Evolutionary conservation across 2,888 invertebrate genomes (phyloP).

Genomic region (Nycteola revayana): DNA sequence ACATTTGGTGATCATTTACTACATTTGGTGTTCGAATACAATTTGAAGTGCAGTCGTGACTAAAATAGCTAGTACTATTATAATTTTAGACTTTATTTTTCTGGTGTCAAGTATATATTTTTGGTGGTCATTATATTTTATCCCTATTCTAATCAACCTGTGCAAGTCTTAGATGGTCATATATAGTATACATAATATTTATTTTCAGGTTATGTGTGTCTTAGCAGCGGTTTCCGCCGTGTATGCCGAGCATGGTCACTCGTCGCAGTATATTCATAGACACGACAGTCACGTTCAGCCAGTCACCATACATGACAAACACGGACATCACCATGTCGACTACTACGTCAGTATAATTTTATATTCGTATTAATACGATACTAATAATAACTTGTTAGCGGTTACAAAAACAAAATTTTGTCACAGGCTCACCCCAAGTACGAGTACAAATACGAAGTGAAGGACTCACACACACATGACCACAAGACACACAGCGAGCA

Average conservation of each 20-base stretch:
- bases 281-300: constrained; percentile 33
- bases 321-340: constrained; percentile 3
- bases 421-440: constrained; percentile 41
- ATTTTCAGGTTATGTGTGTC: too few species aligned
- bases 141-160: too few species aligned
- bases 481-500: constrained; percentile 71
- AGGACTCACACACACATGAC: constrained; percentile 76
- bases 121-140: too few species aligned
- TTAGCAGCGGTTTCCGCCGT: background rate
- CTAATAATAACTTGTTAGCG: background rate
- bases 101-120: too few species aligned
- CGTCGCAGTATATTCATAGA: constrained; percentile 40
- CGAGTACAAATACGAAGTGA: constrained; percentile 44
- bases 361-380: background rate
- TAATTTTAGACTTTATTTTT: too few species aligned
- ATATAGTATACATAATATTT: too few species aligned
- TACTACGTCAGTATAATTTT: background rate
- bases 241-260: constrained; percentile 22
- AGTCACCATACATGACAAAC: constrained; percentile 16
- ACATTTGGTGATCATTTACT: too few species aligned
- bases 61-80: too few species aligned
- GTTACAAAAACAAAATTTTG: background rate
- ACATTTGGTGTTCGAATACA: too few species aligned
- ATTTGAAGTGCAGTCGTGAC: too few species aligned
- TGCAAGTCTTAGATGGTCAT: too few species aligned